Percentiles rank a stretch among this genome's conserved stretches.
These are phyloP conservation scores for Chymomyza fuscimana DNA, from an alignment of 2,888 invertebrate genomes.

Conservation along the genomic window DNA sequence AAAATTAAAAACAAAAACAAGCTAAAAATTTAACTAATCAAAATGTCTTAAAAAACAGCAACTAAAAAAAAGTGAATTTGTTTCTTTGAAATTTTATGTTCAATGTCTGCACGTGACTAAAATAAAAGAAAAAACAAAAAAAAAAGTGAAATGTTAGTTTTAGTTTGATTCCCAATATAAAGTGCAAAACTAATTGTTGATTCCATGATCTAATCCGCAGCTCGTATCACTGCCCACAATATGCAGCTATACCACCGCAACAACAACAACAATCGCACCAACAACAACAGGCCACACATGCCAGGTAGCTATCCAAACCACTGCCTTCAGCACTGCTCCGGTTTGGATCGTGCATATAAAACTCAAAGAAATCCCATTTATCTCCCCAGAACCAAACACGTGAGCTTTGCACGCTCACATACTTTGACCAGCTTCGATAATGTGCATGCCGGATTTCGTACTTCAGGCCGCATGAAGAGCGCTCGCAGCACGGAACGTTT, in stretches of 20 bases:
- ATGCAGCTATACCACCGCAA: slow-evolving; percentile 82
- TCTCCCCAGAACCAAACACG: slow-evolving; percentile 88
- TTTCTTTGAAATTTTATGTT: slow-evolving; percentile 41
- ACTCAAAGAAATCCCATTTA: neutral
- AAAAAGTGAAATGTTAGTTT: slow-evolving; percentile 41
- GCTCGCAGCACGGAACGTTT: slow-evolving; percentile 86
- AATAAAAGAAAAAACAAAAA: slow-evolving; percentile 22
- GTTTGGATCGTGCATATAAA: neutral
- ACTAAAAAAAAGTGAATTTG: slow-evolving; percentile 18
- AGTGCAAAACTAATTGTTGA: neutral
- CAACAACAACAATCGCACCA: slow-evolving; percentile 79
- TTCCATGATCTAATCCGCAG: slow-evolving; percentile 50
- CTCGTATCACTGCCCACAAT: slow-evolving; percentile 76
- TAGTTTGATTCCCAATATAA: slow-evolving; percentile 10
- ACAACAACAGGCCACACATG: slow-evolving; percentile 32
- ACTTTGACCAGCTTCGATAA: slow-evolving; percentile 92
- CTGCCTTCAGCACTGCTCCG: no score
- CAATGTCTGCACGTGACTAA: slow-evolving; percentile 69
- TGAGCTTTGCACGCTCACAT: slow-evolving; percentile 93
- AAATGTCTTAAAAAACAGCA: slow-evolving; percentile 38
- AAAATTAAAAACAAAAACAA: slow-evolving; percentile 37
- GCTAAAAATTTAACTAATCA: slow-evolving; percentile 32
- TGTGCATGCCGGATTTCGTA: slow-evolving; percentile 80
- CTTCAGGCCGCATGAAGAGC: slow-evolving; percentile 79
- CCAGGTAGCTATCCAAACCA: slow-evolving; percentile 39